Percentiles rank a stretch among this genome's conserved stretches.
These are phyloP conservation scores for Nestor notabilis DNA, from an alignment of 2,113 vertebrate species.

Conservation along the genomic window DNA sequence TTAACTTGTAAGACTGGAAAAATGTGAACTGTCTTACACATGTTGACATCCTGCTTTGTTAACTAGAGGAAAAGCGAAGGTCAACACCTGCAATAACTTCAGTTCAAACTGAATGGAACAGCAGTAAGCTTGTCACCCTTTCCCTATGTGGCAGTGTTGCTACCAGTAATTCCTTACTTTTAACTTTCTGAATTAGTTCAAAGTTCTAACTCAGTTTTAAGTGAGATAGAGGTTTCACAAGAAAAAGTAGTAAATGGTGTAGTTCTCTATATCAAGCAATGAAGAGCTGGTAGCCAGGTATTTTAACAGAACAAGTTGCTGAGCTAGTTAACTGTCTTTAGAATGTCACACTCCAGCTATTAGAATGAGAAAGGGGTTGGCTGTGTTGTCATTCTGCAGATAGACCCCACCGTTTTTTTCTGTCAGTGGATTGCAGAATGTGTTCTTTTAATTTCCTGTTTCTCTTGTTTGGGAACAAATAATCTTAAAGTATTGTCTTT, in stretches of 20 bases:
- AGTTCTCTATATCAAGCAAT: background rate
- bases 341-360: background rate
- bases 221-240: background rate
- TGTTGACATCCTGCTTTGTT: slow-evolving; percentile 63
- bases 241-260: background rate
- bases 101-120: background rate
- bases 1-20: slow-evolving; percentile 63
- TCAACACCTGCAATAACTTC: slow-evolving; percentile 40
- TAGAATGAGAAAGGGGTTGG: background rate
- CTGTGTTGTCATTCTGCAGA: background rate
- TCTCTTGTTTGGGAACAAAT: background rate
- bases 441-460: background rate
- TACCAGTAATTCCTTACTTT: background rate
- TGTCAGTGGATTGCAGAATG: background rate
- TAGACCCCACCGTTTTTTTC: background rate
- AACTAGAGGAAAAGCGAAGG: slow-evolving; percentile 24
- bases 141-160: background rate
- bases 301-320: background rate
- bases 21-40: slow-evolving; percentile 14
- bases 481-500: background rate
- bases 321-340: background rate
- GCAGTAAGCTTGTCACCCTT: background rate
- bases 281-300: background rate
- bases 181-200: background rate
- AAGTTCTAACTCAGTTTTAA: background rate